These are phyloP conservation scores for Metaphire vulgaris DNA, from an alignment of 1,140 invertebrate species.

Conservation along the genomic window DNA sequence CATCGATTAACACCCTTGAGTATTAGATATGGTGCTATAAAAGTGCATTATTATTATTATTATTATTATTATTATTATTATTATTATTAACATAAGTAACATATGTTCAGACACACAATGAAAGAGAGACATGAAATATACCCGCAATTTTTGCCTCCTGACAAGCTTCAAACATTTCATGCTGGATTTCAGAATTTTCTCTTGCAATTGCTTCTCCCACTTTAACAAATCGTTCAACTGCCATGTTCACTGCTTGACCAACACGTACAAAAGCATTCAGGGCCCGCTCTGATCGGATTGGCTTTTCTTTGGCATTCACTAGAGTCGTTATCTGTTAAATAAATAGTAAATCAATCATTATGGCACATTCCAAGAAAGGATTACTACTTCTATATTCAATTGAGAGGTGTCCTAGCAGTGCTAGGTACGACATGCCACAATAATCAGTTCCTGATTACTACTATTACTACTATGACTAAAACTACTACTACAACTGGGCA, in stretches of 20 bases:
- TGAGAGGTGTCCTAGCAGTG: slow-evolving; percentile 9
- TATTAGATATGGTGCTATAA: no score
- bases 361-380: slow-evolving; percentile 9
- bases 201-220: slow-evolving; percentile 97
- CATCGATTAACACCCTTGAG: no score
- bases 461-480: no score
- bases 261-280: slow-evolving; percentile 76
- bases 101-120: no score
- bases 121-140: no score
- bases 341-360: slow-evolving; percentile 23
- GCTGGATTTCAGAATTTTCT: slow-evolving; percentile 91
- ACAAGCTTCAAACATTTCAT: slow-evolving; percentile 96
- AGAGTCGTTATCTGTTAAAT: slow-evolving; percentile 79
- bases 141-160: slow-evolving; percentile 90
- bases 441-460: no score
- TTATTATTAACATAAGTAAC: no score
- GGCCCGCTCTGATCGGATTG: slow-evolving; percentile 55
- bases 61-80: no score
- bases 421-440: no score
- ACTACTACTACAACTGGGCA: not conserved
- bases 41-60: no score
- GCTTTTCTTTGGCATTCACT: slow-evolving; percentile 62
- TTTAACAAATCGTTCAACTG: slow-evolving; percentile 93
- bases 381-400: slow-evolving; percentile 1
- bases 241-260: slow-evolving; percentile 88